Evolutionary conservation across 2,797 vertebrate genomes (phyloP).

Genomic region (Australoheros facetus): DNA sequence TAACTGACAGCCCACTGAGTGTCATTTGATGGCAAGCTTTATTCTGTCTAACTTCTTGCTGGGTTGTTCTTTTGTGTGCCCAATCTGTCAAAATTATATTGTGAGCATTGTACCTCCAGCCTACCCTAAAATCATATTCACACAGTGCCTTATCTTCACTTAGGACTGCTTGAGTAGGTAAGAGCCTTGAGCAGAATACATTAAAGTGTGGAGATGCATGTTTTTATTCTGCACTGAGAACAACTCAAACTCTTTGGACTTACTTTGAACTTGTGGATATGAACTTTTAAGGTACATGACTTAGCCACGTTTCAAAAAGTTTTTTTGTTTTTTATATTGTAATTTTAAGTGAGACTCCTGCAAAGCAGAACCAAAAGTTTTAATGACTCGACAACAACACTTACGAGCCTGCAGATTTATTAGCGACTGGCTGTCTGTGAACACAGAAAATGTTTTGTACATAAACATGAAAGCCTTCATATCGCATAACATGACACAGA

Average conservation of each 20-base stretch:
- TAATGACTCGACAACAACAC: slow-evolving; percentile 44
- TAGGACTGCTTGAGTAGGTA: slow-evolving; percentile 54
- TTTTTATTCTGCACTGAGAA: slow-evolving; percentile 35
- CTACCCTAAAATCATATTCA: slow-evolving; percentile 61
- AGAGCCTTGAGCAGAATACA: slow-evolving; percentile 58
- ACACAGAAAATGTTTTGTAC: slow-evolving; percentile 24
- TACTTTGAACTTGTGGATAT: slow-evolving; percentile 38
- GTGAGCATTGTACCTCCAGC: slow-evolving; percentile 58
- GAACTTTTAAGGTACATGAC: slow-evolving; percentile 43
- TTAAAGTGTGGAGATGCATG: slow-evolving; percentile 31
- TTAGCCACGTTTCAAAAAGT: slow-evolving; percentile 24
- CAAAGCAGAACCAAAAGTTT: slow-evolving; percentile 31
- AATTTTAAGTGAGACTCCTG: slow-evolving; percentile 8
- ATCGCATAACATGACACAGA: slow-evolving; percentile 21
- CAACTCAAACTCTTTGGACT: slow-evolving; percentile 47
- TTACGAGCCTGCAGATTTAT: neutral
- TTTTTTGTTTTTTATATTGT: neutral
- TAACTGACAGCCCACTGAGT: slow-evolving; percentile 62
- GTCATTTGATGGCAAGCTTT: slow-evolving; percentile 62
- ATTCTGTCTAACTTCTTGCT: slow-evolving; percentile 50
- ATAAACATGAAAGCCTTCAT: slow-evolving; percentile 48
- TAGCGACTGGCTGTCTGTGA: slow-evolving; percentile 25
- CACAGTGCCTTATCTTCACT: slow-evolving; percentile 54
- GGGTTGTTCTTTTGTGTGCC: slow-evolving; percentile 57
- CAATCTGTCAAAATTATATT: slow-evolving; percentile 66